These are phyloP conservation scores for Gallinago undulata DNA, from an alignment of 2,113 vertebrate genomes.

Conservation along the genomic window DNA sequence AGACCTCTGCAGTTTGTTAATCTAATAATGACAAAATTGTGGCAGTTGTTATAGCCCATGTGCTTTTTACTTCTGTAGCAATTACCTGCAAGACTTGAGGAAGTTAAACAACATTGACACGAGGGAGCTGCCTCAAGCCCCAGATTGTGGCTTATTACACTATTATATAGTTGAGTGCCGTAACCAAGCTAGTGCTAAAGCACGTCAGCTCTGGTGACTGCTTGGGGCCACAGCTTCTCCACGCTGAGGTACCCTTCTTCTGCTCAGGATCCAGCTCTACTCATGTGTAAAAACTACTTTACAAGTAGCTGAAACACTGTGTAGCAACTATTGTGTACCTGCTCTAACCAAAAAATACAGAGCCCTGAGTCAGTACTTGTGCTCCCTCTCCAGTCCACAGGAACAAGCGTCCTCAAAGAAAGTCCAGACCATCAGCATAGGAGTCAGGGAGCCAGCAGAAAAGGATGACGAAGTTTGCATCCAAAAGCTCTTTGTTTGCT, in stretches of 20 bases:
- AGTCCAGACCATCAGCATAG: background rate
- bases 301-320: rapidly evolving
- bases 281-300: rapidly evolving
- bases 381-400: background rate
- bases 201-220: background rate
- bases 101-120: background rate
- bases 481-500: background rate
- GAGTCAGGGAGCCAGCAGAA: background rate
- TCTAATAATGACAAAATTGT: constrained; percentile 33
- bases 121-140: background rate
- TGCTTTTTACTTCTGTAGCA: constrained; percentile 1
- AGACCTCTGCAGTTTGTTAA: constrained; percentile 17
- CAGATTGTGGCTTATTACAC: background rate
- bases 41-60: background rate
- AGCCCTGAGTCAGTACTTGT: background rate
- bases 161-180: background rate
- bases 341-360: background rate
- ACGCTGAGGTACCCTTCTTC: rapidly evolving
- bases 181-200: background rate
- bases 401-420: background rate
- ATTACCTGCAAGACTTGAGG: constrained; percentile 15
- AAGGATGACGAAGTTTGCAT: background rate
- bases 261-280: background rate
- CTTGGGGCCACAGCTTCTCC: rapidly evolving
- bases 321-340: background rate